Percentiles rank a stretch among this genome's conserved stretches.
phyloP scores from a whole-genome alignment of 64 coral and sea anemone genomes.

The Exaiptasia diaphana region DNA sequence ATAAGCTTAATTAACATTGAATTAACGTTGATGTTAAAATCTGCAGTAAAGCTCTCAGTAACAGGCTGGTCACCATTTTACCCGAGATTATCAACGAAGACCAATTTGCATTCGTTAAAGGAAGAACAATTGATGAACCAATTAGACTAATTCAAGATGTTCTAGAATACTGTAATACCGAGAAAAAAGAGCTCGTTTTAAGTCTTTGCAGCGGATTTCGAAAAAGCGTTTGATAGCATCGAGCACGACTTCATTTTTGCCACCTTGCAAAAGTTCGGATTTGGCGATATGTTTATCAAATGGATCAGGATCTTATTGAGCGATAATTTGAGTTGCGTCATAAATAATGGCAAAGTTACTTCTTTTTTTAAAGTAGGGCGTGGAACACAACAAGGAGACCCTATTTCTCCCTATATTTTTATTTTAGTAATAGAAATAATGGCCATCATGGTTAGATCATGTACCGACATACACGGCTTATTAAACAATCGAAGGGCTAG shows the following conservation, averaged over 20 bases:
- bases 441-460: background rate
- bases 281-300: background rate
- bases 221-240: background rate
- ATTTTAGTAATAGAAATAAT: background rate
- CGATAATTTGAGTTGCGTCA: background rate
- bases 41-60: background rate
- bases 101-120: background rate
- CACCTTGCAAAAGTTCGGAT: background rate
- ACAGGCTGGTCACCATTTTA: background rate
- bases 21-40: background rate
- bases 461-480: too few relatives aligned
- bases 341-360: background rate
- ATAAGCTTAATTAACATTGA: background rate
- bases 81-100: background rate
- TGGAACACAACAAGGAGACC: background rate
- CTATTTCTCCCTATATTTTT: background rate
- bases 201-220: background rate
- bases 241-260: background rate
- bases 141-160: background rate
- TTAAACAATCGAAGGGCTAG: background rate
- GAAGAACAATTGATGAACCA: background rate
- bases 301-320: background rate
- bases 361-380: background rate
- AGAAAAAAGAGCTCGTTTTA: background rate
- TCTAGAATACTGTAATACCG: background rate